Percentiles rank a stretch among this genome's conserved stretches.
Evolutionary conservation across 1,140 invertebrate species (phyloP).

Genomic region (Scylla paramamosain): DNA sequence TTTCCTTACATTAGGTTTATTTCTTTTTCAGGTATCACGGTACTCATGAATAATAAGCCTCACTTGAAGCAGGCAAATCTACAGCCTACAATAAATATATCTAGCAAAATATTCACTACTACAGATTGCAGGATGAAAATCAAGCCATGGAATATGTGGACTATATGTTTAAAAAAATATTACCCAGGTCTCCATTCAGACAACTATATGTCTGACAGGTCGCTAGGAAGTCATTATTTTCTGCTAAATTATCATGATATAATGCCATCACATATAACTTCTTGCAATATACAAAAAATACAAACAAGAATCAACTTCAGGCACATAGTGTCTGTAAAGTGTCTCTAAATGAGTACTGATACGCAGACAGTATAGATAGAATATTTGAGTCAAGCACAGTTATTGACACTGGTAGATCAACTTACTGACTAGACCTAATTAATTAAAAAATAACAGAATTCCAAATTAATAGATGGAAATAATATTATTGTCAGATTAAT

Average conservation of each 20-base stretch:
- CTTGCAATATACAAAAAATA: constrained; percentile 17
- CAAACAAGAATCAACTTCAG: neutral
- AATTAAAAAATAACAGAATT: neutral
- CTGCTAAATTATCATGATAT: neutral
- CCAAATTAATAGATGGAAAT: neutral
- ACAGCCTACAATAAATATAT: constrained; percentile 24
- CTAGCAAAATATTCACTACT: constrained; percentile 13
- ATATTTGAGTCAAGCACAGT: constrained; percentile 13
- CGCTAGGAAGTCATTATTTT: neutral
- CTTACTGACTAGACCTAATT: neutral
- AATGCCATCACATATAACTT: neutral
- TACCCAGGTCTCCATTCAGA: neutral
- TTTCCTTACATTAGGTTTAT: neutral
- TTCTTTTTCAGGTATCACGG: neutral
- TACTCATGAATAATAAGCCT: constrained; percentile 1
- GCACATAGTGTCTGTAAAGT: constrained; percentile 3
- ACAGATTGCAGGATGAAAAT: neutral
- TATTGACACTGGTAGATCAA: neutral
- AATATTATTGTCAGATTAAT: too few relatives aligned
- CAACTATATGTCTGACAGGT: neutral
- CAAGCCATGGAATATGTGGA: neutral
- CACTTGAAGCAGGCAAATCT: neutral
- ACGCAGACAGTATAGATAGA: neutral
- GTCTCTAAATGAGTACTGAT: neutral
- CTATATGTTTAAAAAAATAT: neutral